Evolutionary conservation across 2,797 vertebrate genomes (phyloP), one percentile per base, ranked within the genome.

Genomic region (Sebastolobus altivelis): DNA sequence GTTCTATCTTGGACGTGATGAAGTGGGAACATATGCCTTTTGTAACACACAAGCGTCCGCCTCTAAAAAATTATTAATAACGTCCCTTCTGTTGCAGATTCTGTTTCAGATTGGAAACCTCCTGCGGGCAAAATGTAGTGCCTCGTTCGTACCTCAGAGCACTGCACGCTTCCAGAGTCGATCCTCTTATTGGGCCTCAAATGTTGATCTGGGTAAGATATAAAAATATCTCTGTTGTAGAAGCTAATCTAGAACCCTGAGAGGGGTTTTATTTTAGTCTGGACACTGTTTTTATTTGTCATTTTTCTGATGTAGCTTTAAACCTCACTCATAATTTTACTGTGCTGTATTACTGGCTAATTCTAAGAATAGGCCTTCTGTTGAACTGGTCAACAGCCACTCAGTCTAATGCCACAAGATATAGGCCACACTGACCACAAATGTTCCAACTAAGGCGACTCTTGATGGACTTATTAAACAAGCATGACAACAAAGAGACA

Each of bases 91-190:
- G 91, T 83, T 78, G 49, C 87, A 95, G 94, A 94, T 95, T 81
- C 81, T 92, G 84, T 94, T 93, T 88, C 94, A 95, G 88, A 95
- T 95, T 40, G 90, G 87, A 82, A 95, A 94, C 79, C 94, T 95
- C 74, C 91, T 95, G 31, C 83, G 73, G 89, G 92, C 93, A n/a
- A 94, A 93, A 83, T 94, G 94, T 68, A 93, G 87, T 49, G 73
- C 83, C 54, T 86, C 91, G 2, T 92, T 94, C n/a, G 65, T 94
- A 60, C 93, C 93, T 16, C 92, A 91, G 75, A 90, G 86, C 83
- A 85, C 80, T 4, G 85, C 93, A 0, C 93, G 86, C 11, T 95
- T 95, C 85, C 93, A 94, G 79, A 90, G 89, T 74, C 90, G 85
- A 61, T 92, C 93, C n/a, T 85, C 88, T 3, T 93, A 93, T 18